A percentile compares a stretch with the other conserved stretches of the same genome.
Evolutionary conservation across 1,140 invertebrate species (phyloP).

Genomic region (Drosophila pruinosa): DNA sequence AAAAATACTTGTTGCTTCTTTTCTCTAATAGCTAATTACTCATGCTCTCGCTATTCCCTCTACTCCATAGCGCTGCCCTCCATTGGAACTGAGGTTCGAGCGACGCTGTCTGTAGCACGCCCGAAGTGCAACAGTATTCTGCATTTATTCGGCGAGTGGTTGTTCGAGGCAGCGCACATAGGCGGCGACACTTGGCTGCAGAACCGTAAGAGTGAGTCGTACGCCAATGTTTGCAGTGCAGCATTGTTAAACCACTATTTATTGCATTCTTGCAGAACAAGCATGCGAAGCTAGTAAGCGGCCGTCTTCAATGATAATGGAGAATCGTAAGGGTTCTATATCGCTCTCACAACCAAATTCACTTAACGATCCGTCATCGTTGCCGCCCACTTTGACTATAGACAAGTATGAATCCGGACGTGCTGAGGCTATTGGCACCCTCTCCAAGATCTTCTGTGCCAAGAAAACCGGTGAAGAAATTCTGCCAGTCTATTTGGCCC

Average conservation of each 20-base stretch:
- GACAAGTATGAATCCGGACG: slow-evolving; percentile 92
- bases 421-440: slow-evolving; percentile 96
- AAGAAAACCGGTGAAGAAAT: slow-evolving; percentile 98
- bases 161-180: slow-evolving; percentile 97
- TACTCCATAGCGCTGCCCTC: slow-evolving; percentile 76
- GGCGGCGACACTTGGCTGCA: slow-evolving; percentile 87
- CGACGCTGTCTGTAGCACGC: slow-evolving; percentile 88
- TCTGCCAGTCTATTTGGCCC: slow-evolving; percentile 95
- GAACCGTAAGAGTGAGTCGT: slow-evolving; percentile 84
- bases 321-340: slow-evolving; percentile 81
- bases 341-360: slow-evolving; percentile 82
- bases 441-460: slow-evolving; percentile 97
- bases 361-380: slow-evolving; percentile 68
- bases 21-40: slow-evolving; percentile 47
- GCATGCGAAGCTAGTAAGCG: slow-evolving; percentile 80
- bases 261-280: slow-evolving; percentile 58
- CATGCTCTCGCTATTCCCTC: neutral
- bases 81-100: slow-evolving; percentile 85
- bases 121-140: slow-evolving; percentile 97
- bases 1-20: slow-evolving; percentile 32
- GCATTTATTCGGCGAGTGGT: slow-evolving; percentile 97
- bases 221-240: neutral
- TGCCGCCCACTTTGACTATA: slow-evolving; percentile 83
- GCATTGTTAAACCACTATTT: neutral
- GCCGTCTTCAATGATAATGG: slow-evolving; percentile 82